These are phyloP conservation scores for Chloebia gouldiae DNA, from an alignment of 2,113 vertebrate genomes.

Conservation along the genomic window DNA sequence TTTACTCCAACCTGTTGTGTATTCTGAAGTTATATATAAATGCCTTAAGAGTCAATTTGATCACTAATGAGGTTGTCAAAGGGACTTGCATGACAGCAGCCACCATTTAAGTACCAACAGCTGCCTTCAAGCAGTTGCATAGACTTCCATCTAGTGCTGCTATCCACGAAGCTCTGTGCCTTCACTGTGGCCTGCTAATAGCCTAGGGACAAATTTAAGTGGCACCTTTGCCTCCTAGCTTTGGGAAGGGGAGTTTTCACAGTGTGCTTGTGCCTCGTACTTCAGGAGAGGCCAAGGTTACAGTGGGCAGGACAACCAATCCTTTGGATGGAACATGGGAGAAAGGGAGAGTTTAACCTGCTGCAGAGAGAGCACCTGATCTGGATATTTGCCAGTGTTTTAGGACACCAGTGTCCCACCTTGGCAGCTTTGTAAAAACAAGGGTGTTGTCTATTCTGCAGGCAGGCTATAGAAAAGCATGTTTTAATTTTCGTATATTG, in stretches of 20 bases:
- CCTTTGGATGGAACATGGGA: neutral
- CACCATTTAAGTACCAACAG: neutral
- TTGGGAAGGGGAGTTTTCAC: neutral
- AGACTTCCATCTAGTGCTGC: neutral
- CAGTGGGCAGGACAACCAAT: neutral
- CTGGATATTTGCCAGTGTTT: neutral
- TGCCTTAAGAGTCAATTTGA: neutral
- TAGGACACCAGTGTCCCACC: neutral
- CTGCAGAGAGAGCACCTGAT: neutral
- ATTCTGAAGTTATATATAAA: neutral
- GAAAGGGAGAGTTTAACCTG: neutral
- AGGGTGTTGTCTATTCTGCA: neutral
- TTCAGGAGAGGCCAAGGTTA: neutral
- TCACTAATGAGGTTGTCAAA: neutral
- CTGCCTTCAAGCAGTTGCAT: neutral
- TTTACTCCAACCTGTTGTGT: neutral
- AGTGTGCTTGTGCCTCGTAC: neutral
- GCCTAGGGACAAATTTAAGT: neutral
- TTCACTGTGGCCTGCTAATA: neutral
- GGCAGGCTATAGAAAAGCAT: neutral
- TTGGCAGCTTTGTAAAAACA: neutral
- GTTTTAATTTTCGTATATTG: neutral
- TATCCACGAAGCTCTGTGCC: neutral
- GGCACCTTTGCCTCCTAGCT: neutral
- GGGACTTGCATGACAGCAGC: neutral